Base-by-base conservation (phyloP, 2,888 invertebrate species). In the Eupithecia insigniata region DNA sequence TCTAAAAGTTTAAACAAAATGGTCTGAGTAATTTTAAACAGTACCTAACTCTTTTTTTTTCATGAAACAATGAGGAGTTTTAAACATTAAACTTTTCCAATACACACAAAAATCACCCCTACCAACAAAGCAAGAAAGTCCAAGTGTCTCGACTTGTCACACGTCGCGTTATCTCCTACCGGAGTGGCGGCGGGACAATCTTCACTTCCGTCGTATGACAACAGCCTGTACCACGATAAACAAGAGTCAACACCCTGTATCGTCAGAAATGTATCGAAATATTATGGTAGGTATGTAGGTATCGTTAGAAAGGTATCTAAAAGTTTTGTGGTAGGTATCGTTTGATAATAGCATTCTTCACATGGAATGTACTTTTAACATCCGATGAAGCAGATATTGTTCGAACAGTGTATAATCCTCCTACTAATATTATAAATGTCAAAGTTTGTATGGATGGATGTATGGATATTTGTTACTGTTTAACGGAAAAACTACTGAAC, bases 141-240 rank as follows among this genome's bases (percentile, higher is more conserved):
- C 67, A 72, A 72, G 67, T 69, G 71, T 76, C 76, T 67, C 74
- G 75, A 78, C 80, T 83, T 81, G 83, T 82, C 80, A 78, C 70
- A 32, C 32, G 61, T 62, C 61, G 71, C 78, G 76, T 80, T 81
- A 80, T 81, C 79, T 76, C 76, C 74, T 66, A 51, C 46, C 46
- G 62, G 76, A 76, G 74, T 74, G 75, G 75, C 75, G 72, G 77
- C 75, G 72, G 77, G 71, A 75, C 78, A 82, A 80, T 78, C 79
- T 77, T 76, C 78, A 79, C 77, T 79, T 76, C 77, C 74, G 66
- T 64, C 72, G 72, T 72, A 71, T 76, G 79, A 78, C 79, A 67
- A 72, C 46, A 67, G 60, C 71, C 65, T 66, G 64, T 71, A 76
- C 76, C 62, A 66, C 32, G 72, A 36, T 1, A 22, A 16, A 61